Base-by-base conservation (phyloP, 2,113 vertebrate species). In the Sarotherodon lohbergeri region DNA sequence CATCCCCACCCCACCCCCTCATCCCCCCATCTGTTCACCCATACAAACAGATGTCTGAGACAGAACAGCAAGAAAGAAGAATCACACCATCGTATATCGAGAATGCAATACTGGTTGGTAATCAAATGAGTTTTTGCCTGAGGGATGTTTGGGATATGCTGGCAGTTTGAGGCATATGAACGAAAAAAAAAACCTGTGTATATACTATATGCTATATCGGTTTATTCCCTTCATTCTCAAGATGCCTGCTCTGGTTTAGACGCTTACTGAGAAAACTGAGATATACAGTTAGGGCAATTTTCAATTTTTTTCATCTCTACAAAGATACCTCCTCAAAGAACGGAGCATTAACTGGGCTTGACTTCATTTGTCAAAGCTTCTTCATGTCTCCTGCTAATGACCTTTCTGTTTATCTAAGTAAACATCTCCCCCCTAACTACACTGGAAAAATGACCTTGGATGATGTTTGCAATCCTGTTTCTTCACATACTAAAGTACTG, bases 401-500 rank as follows among this genome's bases (percentile, higher is more conserved):
- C 91, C 93, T 94, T 92, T 92, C 92, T 86, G 88, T 93, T 95
- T 93, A 89, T 94, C 92, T 93, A 93, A 93, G 89, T 83, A 90
- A 93, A 93, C 87, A 85, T 93, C 88, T 88, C 59, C 80, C 81
- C 86, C 79, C 56, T 34, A 32, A 82, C 59, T 83, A 41, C 84
- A 57, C 76, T 84, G 59, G 19, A 88, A 90, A 90, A 95, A 79
- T 85, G 82, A 92, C 90, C 90, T 86, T 78, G 61, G 48, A 78
- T 80, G 41, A 89, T 88, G 84, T 68, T 80, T 76, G 56, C n/a
- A 12, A 43, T 14, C 41, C 71, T 12, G 63, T 22, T 82, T 86
- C 57, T 36, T 32, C 19, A 17, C 14, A 43, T 19, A 80, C 84
- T 86, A 87, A 39, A 43, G 17, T 22, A 7, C 32, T 4, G 7